Percentiles rank a stretch among this genome's conserved stretches.
Evolutionary conservation across 2,888 invertebrate genomes (phyloP).

Genomic region (Horisme vitalbata): DNA sequence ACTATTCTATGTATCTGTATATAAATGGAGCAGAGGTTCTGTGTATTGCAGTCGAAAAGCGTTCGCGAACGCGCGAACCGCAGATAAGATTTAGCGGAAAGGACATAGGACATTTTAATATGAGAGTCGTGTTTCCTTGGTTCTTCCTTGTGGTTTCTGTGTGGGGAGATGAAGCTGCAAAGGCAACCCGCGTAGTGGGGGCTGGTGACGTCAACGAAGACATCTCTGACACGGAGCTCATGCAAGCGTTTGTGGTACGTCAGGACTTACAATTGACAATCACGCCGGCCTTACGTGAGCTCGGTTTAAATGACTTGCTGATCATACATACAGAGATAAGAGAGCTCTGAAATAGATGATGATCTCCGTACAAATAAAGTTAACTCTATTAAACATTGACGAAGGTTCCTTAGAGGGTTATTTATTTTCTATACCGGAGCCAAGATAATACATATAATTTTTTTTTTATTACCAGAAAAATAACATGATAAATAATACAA

Average conservation of each 20-base stretch:
- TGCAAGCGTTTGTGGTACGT: slow-evolving; percentile 70
- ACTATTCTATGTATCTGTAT: slow-evolving; percentile 67
- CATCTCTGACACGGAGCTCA: slow-evolving; percentile 54
- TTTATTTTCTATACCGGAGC: too few species aligned
- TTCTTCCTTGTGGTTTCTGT: slow-evolving; percentile 42
- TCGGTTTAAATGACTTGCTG: slow-evolving; percentile 12
- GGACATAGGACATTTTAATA: slow-evolving; percentile 42
- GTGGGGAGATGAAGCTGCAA: slow-evolving; percentile 41
- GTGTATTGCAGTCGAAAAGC: slow-evolving; percentile 70
- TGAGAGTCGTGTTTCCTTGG: slow-evolving; percentile 48
- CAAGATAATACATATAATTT: too few species aligned
- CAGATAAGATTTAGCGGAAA: slow-evolving; percentile 45
- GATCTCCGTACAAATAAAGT: too few species aligned
- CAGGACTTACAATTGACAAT: slow-evolving; percentile 36
- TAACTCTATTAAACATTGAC: too few species aligned
- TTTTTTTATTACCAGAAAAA: too few species aligned
- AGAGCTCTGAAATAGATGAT: neutral
- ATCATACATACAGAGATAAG: slow-evolving; percentile 14
- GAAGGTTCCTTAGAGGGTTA: too few species aligned
- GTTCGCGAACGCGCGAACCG: slow-evolving; percentile 65
- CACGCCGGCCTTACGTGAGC: slow-evolving; percentile 25
- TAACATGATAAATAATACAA: too few species aligned
- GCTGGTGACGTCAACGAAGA: slow-evolving; percentile 42
- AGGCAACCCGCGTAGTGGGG: slow-evolving; percentile 41
- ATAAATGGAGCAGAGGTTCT: slow-evolving; percentile 71